These are phyloP conservation scores for Chaetorhynchus papuensis DNA, from an alignment of 2,113 vertebrate species.

Conservation along the genomic window DNA sequence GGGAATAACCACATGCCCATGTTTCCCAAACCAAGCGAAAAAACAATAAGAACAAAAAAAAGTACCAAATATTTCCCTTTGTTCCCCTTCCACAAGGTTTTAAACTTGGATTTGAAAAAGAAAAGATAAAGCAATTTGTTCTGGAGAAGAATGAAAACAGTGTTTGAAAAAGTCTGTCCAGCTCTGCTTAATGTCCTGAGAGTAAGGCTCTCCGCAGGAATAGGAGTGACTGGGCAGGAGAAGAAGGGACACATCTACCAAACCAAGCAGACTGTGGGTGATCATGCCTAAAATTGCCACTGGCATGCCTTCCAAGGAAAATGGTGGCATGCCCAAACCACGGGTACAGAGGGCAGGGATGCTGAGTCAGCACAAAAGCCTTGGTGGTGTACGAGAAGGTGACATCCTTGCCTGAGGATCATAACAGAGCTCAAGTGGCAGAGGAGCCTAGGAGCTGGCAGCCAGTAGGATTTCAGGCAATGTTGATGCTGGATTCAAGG, in stretches of 20 bases:
- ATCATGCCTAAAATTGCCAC: background rate
- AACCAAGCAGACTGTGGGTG: background rate
- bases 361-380: background rate
- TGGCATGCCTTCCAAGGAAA: background rate
- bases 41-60: background rate
- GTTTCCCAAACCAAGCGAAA: background rate
- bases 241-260: background rate
- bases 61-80: background rate
- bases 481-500: background rate
- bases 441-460: background rate
- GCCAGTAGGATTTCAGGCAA: background rate
- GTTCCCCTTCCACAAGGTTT: background rate
- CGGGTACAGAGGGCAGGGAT: background rate
- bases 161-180: background rate
- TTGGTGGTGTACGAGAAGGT: background rate
- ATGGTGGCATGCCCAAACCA: accelerated
- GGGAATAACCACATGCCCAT: background rate
- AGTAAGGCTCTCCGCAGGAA: background rate
- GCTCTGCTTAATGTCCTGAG: background rate
- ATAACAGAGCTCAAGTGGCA: accelerated
- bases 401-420: background rate
- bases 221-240: background rate
- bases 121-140: background rate
- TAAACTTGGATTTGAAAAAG: background rate
- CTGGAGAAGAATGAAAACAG: background rate